Percentiles rank a stretch among this genome's conserved stretches.
phyloP scores from a whole-genome alignment of 2,797 vertebrate genomes.

The Percopsis omiscomaycus region DNA sequence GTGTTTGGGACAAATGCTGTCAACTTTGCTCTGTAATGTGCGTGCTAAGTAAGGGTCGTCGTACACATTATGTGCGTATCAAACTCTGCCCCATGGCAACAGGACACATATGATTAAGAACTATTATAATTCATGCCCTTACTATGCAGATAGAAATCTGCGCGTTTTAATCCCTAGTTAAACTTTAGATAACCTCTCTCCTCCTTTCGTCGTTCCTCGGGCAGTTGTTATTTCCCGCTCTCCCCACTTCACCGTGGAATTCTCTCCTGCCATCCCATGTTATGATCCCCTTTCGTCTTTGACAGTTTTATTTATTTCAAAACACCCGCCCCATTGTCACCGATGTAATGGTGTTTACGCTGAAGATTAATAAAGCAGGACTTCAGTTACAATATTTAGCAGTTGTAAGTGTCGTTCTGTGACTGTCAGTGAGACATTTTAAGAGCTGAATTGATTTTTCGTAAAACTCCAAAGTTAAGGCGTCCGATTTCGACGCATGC shows the following conservation, averaged over 20 bases:
- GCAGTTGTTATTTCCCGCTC: conserved; percentile 57
- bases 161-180: conserved; percentile 77
- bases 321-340: conserved; percentile 71
- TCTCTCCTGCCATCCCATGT: conserved; percentile 66
- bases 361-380: conserved; percentile 37
- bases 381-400: conserved; percentile 48
- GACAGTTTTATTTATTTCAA: conserved; percentile 70
- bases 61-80: conserved; percentile 16
- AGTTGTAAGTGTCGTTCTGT: conserved; percentile 44
- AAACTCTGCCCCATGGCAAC: conserved; percentile 45
- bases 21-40: too few relatives aligned
- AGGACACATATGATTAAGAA: conserved; percentile 48
- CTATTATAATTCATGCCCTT: conserved; percentile 59
- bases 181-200: conserved; percentile 76
- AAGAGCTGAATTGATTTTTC: too few relatives aligned
- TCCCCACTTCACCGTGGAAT: conserved; percentile 59
- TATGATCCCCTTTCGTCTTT: conserved; percentile 68
- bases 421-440: conserved; percentile 5
- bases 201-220: conserved; percentile 38
- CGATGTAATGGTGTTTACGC: conserved; percentile 46
- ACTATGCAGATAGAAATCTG: conserved; percentile 67
- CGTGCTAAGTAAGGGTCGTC: too few relatives aligned
- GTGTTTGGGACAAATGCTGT: too few relatives aligned
- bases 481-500: too few relatives aligned
- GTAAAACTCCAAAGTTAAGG: too few relatives aligned